Percentiles rank a stretch among this genome's conserved stretches.
Conservation (phyloP, 2,113 vertebrate species). For the Oryzias javanicus region DNA sequence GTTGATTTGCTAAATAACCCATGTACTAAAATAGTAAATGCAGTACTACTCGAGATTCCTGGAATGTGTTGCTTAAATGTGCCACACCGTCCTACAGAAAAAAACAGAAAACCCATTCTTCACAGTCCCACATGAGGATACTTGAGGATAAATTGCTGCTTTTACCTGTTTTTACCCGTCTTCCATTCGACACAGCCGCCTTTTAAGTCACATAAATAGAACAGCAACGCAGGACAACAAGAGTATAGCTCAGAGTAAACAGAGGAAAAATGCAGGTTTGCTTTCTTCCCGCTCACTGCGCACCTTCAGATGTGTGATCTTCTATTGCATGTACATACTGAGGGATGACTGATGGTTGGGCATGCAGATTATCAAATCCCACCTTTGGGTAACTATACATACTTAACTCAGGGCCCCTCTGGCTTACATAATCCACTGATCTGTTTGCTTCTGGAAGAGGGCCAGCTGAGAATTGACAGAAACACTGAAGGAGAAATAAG, state of each 20-base stretch:
- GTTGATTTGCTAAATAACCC: neutral
- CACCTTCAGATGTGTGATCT: constrained; percentile 63
- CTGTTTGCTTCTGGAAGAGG: constrained; percentile 56
- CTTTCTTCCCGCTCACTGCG: constrained; percentile 38
- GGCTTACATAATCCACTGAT: constrained; percentile 74
- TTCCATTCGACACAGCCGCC: constrained; percentile 36
- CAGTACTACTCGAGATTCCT: neutral
- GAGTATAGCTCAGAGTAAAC: constrained; percentile 45
- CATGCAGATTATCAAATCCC: constrained; percentile 70
- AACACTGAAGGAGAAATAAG: constrained; percentile 53
- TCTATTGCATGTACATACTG: constrained; percentile 43
- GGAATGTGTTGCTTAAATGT: constrained; percentile 22
- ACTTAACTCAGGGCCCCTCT: constrained; percentile 66
- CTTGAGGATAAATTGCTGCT: constrained; percentile 45
- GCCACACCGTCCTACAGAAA: constrained; percentile 8
- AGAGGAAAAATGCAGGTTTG: constrained; percentile 56
- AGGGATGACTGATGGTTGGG: constrained; percentile 52
- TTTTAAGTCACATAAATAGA: constrained; percentile 52
- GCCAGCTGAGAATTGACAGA: constrained; percentile 59
- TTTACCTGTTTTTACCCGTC: constrained; percentile 48
- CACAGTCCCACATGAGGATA: constrained; percentile 20
- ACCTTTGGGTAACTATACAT: constrained; percentile 65
- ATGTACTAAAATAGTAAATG: neutral
- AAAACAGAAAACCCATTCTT: neutral
- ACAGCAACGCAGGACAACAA: constrained; percentile 46